A percentile compares a stretch with the other conserved stretches of the same genome.
phyloP scores from a whole-genome alignment of 2,888 invertebrate species.

The Eutolmus rufibarbis region DNA sequence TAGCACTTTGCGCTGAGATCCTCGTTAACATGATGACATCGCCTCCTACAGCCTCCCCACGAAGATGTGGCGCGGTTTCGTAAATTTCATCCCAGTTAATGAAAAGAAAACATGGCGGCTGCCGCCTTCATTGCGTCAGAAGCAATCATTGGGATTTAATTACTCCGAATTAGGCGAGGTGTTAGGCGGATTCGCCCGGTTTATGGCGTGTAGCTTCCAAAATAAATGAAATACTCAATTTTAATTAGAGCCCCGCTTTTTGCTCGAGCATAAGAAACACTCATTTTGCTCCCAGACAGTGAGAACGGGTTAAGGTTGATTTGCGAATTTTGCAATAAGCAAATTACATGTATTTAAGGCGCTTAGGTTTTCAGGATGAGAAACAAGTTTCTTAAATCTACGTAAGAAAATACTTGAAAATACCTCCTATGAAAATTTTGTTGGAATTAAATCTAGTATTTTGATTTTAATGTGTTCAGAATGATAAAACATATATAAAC shows the following conservation, averaged over 20 bases:
- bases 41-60: not conserved
- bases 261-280: not conserved
- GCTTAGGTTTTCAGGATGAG: not conserved
- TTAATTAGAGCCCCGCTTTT: not conserved
- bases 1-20: conserved; percentile 10
- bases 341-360: not conserved
- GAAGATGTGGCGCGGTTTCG: not conserved
- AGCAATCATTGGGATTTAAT: conserved; percentile 27
- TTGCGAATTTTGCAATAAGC: not conserved
- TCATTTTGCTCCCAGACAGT: not conserved
- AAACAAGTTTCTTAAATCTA: not conserved
- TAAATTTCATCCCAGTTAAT: conserved; percentile 6
- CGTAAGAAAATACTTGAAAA: not conserved
- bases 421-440: not conserved
- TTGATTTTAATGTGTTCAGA: too few relatives aligned
- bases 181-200: not conserved
- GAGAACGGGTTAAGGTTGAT: not conserved
- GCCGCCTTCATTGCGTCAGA: not conserved
- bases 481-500: too few relatives aligned
- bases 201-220: not conserved
- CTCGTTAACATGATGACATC: conserved; percentile 12
- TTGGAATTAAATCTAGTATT: too few relatives aligned
- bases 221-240: not conserved
- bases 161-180: not conserved
- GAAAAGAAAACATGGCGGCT: conserved; percentile 15